Evolutionary conservation across 2,797 vertebrate genomes (phyloP), one percentile per base, ranked within the genome.

Genomic region (Siniperca scherzeri): DNA sequence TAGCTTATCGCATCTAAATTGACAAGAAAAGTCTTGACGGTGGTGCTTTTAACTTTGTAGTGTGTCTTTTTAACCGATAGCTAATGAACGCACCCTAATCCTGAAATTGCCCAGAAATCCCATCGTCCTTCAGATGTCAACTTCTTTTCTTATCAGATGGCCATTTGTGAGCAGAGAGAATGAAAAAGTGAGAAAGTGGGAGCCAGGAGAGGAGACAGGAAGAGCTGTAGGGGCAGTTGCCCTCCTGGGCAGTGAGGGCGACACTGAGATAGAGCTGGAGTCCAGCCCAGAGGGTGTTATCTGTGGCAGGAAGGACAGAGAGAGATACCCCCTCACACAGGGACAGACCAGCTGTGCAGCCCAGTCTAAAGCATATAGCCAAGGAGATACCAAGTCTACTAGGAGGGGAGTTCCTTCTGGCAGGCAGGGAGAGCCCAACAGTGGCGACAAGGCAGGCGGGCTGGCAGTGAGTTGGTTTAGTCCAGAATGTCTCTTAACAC

Each of bases 201-300:
- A 76, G 70, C 22, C 50, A 57, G 82, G n/a, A 84, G 75, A 80
- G 27, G 40, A 74, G 38, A 65, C 74, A 61, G 87, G 61, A 74
- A 84, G 50, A 80, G 74, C 66, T 70, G 61, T 87, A 88, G 87
- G 71, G 76, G 70, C 42, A 66, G 64, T 36, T 8, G 7, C 36
- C 65, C 56, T 62, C 76, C 95, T 97, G 81, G 90, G 91, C 93
- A 97, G 96, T 92, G 94, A 96, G 94, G 96, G 95, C 30, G 89
- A 94, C 91, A 93, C 91, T 87, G 92, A 96, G 87, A 91, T 94
- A 92, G 96, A 96, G 84, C 85, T 95, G 93, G 94, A 96, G 72
- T 96, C 95, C 57, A 96, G 96, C 87, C 93, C 95, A 88, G 95
- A 95, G 92, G 90, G 70, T 78, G 88, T 90, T 84, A 86, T 92